Conservation (phyloP, 2,113 vertebrate genomes). For the Lepus europaeus region DNA sequence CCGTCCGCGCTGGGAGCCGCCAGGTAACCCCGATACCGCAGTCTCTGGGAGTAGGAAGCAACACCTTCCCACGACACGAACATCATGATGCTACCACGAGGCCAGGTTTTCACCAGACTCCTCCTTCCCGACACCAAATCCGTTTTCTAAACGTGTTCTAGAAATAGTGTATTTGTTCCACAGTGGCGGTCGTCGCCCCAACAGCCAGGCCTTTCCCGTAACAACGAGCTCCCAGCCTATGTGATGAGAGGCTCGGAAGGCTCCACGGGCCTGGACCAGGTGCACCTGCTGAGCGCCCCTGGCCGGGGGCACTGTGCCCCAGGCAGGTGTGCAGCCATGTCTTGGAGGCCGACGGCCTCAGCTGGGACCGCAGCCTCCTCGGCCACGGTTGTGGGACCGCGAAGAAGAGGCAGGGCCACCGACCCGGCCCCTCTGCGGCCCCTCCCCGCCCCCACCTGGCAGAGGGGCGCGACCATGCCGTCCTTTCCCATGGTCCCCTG, state of each 20-base stretch:
- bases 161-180: background rate
- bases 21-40: background rate
- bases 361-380: background rate
- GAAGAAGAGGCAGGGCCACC: fast-evolving
- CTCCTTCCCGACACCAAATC: background rate
- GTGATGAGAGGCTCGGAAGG: too few species aligned
- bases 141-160: background rate
- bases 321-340: background rate
- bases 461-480: background rate
- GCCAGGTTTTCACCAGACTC: background rate
- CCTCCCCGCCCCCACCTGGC: background rate
- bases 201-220: background rate
- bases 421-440: background rate
- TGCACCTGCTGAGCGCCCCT: fast-evolving
- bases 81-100: too few species aligned
- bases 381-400: fast-evolving
- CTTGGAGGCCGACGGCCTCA: too few species aligned
- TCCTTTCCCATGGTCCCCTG: slow-evolving; percentile 29
- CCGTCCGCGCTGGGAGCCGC: too few species aligned
- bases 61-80: background rate
- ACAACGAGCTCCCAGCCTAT: background rate
- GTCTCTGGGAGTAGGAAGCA: background rate
- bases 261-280: background rate
- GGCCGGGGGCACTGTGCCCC: fast-evolving
- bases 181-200: background rate